Conservation (phyloP, 2,797 vertebrate species). For the Hippocampus kuda region DNA sequence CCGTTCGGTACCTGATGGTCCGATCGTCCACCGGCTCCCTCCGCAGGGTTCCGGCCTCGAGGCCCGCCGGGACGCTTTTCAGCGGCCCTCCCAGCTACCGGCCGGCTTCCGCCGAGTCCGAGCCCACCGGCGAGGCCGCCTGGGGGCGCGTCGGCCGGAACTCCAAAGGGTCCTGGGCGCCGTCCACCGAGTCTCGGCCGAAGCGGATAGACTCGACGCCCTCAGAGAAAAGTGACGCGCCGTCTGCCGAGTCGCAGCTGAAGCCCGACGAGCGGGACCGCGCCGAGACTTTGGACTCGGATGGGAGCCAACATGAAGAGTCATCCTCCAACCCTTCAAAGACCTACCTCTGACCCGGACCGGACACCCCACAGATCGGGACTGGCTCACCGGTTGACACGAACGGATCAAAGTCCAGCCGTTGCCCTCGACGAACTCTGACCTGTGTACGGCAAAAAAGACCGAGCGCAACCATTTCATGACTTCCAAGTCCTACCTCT, state of each 20-base stretch:
- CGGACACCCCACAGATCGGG: not conserved
- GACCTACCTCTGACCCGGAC: conserved; percentile 54
- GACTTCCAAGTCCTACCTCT: conserved; percentile 56
- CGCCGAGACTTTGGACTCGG: conserved; percentile 14
- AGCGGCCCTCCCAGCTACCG: conserved; percentile 32
- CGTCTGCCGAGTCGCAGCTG: conserved; percentile 57
- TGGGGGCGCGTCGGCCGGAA: conserved; percentile 20
- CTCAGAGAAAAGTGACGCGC: conserved; percentile 43
- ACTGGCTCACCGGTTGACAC: not conserved
- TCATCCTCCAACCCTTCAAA: conserved; percentile 32
- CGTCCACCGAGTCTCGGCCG: conserved; percentile 57
- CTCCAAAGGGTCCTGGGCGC: conserved; percentile 46
- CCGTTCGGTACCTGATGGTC: conserved; percentile 57
- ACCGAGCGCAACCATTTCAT: too few relatives aligned
- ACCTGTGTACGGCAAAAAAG: too few relatives aligned
- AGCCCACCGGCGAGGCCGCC: conserved; percentile 10
- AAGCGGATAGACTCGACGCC: conserved; percentile 27
- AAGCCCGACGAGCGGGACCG: conserved; percentile 37
- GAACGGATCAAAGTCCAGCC: too few relatives aligned
- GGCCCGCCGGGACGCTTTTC: conserved; percentile 14
- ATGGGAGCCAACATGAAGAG: conserved; percentile 26
- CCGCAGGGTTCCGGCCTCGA: conserved; percentile 18
- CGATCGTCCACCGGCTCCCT: conserved; percentile 50
- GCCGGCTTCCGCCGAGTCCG: conserved; percentile 16
- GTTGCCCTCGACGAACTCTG: too few relatives aligned